Conservation (phyloP, 1,140 invertebrate species). For the Danaus plexippus region DNA sequence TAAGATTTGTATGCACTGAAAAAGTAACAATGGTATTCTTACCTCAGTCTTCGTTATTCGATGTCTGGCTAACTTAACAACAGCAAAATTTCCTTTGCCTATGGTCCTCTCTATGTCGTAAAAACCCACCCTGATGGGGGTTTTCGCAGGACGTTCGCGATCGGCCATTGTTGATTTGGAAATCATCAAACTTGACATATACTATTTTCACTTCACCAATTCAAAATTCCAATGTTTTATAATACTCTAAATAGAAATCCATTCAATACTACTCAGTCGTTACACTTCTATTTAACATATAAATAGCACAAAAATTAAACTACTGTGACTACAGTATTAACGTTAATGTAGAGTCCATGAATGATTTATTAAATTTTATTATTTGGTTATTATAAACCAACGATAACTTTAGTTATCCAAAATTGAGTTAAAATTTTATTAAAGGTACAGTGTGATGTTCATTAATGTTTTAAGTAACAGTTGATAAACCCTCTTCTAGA, state of each 20-base stretch:
- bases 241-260: constrained; percentile 15
- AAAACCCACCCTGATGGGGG: constrained; percentile 93
- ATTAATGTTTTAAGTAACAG: constrained; percentile 19
- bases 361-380: constrained; percentile 17
- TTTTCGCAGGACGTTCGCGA: constrained; percentile 75
- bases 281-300: constrained; percentile 29
- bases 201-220: constrained; percentile 40
- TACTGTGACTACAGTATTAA: constrained; percentile 19
- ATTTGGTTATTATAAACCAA: constrained; percentile 27
- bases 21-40: constrained; percentile 17
- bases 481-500: constrained; percentile 15
- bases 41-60: constrained; percentile 99
- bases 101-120: constrained; percentile 97
- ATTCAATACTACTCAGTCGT: constrained; percentile 30
- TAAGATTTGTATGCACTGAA: too few relatives aligned
- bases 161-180: constrained; percentile 71
- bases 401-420: constrained; percentile 29
- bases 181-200: constrained; percentile 44
- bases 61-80: constrained; percentile 98
- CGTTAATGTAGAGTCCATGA: constrained; percentile 23
- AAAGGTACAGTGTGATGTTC: constrained; percentile 32
- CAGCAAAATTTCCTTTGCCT: constrained; percentile 98
- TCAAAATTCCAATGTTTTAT: constrained; percentile 22
- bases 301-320: constrained; percentile 23
- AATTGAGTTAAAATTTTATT: constrained; percentile 39